Conservation (phyloP, 1,140 invertebrate genomes). For the Drosophila tsacasi region DNA sequence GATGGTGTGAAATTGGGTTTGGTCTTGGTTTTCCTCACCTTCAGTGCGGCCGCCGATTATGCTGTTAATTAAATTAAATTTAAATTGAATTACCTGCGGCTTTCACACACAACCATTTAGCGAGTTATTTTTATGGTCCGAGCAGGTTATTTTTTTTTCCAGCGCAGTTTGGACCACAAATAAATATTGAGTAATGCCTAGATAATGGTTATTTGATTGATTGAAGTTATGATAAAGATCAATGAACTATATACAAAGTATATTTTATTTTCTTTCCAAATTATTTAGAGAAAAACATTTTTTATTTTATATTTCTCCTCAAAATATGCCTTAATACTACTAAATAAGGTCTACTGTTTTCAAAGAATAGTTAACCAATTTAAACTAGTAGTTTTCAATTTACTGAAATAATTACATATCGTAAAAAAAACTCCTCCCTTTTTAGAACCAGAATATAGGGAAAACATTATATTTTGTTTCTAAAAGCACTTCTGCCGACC, state of each 20-base stretch:
- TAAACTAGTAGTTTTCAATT: background rate
- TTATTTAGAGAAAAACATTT: too few relatives aligned
- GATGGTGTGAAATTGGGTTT: slow-evolving; percentile 3
- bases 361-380: background rate
- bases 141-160: slow-evolving; percentile 2
- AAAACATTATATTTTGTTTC: background rate
- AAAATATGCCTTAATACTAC: too few relatives aligned
- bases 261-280: background rate
- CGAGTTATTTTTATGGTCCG: background rate
- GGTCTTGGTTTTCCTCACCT: background rate
- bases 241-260: background rate
- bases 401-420: background rate
- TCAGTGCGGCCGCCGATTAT: slow-evolving; percentile 4
- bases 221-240: background rate
- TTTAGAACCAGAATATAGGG: slow-evolving; percentile 9
- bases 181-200: background rate
- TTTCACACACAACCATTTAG: background rate
- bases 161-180: background rate
- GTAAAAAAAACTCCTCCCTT: background rate
- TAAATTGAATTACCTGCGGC: background rate
- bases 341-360: too few relatives aligned
- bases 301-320: too few relatives aligned
- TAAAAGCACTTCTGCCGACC: slow-evolving; percentile 1
- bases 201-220: background rate
- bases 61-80: slow-evolving; percentile 11